Conservation (phyloP, 2,113 vertebrate species). For the Lota lota region DNA sequence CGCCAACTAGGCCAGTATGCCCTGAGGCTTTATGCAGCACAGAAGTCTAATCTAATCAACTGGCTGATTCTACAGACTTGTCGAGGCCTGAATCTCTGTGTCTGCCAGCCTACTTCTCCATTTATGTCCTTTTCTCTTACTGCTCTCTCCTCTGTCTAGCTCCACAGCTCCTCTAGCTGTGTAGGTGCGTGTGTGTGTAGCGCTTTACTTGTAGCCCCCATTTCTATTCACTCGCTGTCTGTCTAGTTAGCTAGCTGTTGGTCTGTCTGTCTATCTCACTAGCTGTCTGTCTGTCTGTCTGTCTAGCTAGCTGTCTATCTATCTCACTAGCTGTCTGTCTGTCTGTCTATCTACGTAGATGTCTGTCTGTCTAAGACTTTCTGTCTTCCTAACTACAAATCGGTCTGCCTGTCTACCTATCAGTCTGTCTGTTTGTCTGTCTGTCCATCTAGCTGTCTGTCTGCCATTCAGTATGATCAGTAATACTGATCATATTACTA, state of each 20-base stretch:
- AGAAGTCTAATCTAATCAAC: constrained; percentile 44
- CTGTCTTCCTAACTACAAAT: not conserved
- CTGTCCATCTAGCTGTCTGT: not conserved
- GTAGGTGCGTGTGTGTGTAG: too few relatives aligned
- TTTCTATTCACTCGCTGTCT: too few relatives aligned
- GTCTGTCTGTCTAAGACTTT: not conserved
- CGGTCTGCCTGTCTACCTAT: not conserved
- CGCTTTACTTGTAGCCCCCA: too few relatives aligned
- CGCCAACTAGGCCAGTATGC: constrained; percentile 41
- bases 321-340: too few relatives aligned
- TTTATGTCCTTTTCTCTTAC: not conserved
- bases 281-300: not conserved
- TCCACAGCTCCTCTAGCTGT: not conserved
- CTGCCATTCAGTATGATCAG: not conserved
- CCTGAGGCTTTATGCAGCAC: constrained; percentile 36
- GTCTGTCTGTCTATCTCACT: not conserved
- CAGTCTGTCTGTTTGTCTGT: not conserved
- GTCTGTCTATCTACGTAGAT: not conserved
- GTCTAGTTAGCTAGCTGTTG: not conserved
- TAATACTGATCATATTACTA: not conserved
- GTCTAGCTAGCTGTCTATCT: not conserved
- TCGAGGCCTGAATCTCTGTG: constrained; percentile 32
- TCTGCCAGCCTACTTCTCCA: constrained; percentile 6
- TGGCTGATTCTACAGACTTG: constrained; percentile 40
- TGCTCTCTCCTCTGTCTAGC: not conserved